Evolutionary conservation across 2,113 vertebrate species (phyloP).

Genomic region (Pundamilia nyererei): DNA sequence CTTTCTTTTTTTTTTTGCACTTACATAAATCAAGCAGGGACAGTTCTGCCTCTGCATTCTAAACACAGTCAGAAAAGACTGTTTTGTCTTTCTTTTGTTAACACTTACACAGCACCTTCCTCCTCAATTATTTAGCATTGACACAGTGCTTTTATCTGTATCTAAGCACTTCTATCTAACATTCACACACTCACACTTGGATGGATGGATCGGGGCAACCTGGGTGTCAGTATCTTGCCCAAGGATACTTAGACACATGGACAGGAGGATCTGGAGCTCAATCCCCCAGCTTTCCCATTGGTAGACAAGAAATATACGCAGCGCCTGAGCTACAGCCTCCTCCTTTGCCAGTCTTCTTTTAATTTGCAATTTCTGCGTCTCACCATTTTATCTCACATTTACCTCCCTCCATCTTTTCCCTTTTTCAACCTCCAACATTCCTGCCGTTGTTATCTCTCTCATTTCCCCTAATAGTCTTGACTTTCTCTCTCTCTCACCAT

Average conservation of each 20-base stretch:
- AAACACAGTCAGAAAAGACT: not conserved
- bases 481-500: not conserved
- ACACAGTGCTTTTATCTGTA: not conserved
- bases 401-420: not conserved
- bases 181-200: not conserved
- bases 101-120: not conserved
- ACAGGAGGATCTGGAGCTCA: not conserved
- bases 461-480: not conserved
- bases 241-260: not conserved
- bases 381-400: not conserved
- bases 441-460: not conserved
- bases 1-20: not conserved
- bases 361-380: not conserved
- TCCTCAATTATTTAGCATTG: not conserved
- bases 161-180: not conserved
- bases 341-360: not conserved
- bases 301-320: not conserved
- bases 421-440: not conserved
- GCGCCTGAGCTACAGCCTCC: not conserved
- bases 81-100: not conserved
- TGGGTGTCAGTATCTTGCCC: not conserved
- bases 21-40: not conserved
- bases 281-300: not conserved
- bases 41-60: not conserved
- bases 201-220: not conserved